Evolutionary conservation across 2,113 vertebrate genomes (phyloP).

Genomic region (Rhea americana): DNA sequence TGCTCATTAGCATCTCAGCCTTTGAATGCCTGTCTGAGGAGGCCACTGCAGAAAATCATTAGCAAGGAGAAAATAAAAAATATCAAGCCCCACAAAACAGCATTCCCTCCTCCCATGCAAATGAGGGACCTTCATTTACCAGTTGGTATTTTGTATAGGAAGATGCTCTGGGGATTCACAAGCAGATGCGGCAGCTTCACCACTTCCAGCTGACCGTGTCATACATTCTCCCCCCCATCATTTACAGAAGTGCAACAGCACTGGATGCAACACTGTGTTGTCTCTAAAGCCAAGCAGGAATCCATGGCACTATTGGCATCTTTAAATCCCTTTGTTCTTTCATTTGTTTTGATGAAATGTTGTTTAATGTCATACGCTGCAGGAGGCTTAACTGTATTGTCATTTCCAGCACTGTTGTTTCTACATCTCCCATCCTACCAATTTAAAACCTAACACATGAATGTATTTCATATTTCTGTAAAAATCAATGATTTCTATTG

Average conservation of each 20-base stretch:
- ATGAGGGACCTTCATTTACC: neutral
- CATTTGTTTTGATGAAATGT: neutral
- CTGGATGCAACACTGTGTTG: neutral
- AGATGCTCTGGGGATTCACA: neutral
- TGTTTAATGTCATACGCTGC: neutral
- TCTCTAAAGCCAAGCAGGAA: neutral
- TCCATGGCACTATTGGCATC: neutral
- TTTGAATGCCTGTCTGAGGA: neutral
- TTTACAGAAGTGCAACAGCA: neutral
- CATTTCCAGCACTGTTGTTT: neutral
- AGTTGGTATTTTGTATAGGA: neutral
- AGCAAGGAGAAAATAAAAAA: neutral
- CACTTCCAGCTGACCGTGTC: neutral
- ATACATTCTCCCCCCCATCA: neutral
- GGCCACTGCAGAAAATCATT: neutral
- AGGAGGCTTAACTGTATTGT: neutral
- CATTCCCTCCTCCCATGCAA: neutral
- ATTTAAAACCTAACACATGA: neutral
- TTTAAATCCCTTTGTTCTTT: neutral
- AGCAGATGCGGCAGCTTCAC: neutral
- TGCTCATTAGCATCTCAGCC: conserved; percentile 8
- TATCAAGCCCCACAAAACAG: neutral
- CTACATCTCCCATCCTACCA: neutral
- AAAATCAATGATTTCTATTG: neutral
- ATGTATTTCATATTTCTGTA: neutral